Evolutionary conservation across 2,888 invertebrate genomes (phyloP).

Genomic region (Pollenia labialis): DNA sequence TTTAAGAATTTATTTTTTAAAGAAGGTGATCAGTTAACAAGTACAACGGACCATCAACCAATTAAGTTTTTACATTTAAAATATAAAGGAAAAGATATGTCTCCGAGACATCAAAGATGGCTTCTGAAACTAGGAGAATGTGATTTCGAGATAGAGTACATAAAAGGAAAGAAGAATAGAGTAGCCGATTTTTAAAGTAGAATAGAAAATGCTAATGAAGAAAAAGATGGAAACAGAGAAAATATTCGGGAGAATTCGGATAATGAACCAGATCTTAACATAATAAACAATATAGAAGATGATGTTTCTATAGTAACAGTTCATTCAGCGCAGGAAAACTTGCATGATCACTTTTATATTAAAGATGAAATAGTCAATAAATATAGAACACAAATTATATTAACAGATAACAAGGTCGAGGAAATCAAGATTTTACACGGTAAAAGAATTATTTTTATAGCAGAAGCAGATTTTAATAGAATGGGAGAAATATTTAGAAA

Average conservation of each 20-base stretch:
- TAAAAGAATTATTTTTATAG: slow-evolving; percentile 69
- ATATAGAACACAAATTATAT: slow-evolving; percentile 54
- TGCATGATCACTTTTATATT: slow-evolving; percentile 45
- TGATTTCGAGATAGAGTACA: no score
- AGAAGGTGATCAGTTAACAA: slow-evolving; percentile 32
- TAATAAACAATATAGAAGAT: slow-evolving; percentile 34
- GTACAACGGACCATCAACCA: slow-evolving; percentile 8
- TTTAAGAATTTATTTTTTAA: slow-evolving; percentile 37
- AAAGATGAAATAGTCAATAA: slow-evolving; percentile 66
- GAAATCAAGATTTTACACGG: slow-evolving; percentile 53
- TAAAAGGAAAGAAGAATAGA: no score
- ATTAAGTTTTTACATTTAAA: slow-evolving; percentile 8
- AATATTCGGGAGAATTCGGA: no score
- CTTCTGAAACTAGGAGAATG: no score
- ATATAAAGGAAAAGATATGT: slow-evolving; percentile 13
- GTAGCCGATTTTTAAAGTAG: no score
- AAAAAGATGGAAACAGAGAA: no score
- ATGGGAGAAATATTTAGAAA: slow-evolving; percentile 67
- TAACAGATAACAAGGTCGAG: slow-evolving; percentile 64
- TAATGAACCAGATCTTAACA: background rate
- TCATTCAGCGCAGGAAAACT: slow-evolving; percentile 48
- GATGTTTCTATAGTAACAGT: slow-evolving; percentile 51
- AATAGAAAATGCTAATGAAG: no score
- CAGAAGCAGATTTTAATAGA: slow-evolving; percentile 64
- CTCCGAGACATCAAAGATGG: background rate